phyloP scores from a whole-genome alignment of 2,797 vertebrate genomes.

The Trematomus bernacchii region DNA sequence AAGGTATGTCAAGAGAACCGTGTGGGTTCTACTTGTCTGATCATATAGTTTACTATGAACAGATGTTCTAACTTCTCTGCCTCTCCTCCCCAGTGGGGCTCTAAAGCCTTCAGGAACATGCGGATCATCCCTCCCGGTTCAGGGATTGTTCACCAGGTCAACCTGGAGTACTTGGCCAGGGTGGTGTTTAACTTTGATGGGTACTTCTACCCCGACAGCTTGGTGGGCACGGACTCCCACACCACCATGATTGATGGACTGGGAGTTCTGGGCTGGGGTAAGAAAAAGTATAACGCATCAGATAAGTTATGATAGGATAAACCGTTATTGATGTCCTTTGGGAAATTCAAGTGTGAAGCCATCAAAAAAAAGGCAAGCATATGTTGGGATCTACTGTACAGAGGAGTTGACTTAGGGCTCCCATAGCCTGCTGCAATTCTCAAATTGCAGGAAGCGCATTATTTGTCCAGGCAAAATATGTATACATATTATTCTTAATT shows the following conservation, averaged over 20 bases:
- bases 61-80: background rate
- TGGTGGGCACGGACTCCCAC: conserved; percentile 98
- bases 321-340: no score
- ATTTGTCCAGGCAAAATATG: no score
- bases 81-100: conserved; percentile 91
- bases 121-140: conserved; percentile 97
- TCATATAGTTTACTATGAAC: background rate
- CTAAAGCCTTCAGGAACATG: conserved; percentile 96
- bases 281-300: conserved; percentile 45
- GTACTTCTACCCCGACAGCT: conserved; percentile 95
- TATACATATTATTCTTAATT: no score
- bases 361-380: no score
- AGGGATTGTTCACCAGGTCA: conserved; percentile 98
- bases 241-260: conserved; percentile 99
- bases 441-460: no score
- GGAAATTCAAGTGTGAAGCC: no score
- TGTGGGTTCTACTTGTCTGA: fast-evolving
- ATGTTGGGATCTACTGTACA: background rate
- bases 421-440: no score
- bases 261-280: conserved; percentile 98
- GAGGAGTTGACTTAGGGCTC: background rate
- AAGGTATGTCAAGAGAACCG: conserved; percentile 84
- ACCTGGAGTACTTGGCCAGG: conserved; percentile 95
- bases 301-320: no score
- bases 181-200: conserved; percentile 94